Evolutionary conservation across 1,140 invertebrate genomes (phyloP).

Genomic region (Diuraphis noxia): DNA sequence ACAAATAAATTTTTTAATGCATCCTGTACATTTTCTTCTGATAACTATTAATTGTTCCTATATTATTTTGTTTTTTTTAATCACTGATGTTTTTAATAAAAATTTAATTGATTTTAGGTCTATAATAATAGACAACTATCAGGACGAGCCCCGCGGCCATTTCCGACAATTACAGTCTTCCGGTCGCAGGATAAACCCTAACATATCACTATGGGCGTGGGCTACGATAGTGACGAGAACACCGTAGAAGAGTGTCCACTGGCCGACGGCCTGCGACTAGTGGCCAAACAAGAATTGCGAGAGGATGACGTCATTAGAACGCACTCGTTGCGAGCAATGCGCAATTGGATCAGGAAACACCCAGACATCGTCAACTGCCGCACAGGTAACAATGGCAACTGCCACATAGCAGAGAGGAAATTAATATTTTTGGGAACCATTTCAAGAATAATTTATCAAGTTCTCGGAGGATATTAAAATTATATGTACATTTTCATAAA

Average conservation of each 20-base stretch:
- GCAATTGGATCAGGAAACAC: slow-evolving; percentile 78
- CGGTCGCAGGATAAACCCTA: neutral
- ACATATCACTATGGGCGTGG: slow-evolving; percentile 28
- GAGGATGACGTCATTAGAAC: slow-evolving; percentile 73
- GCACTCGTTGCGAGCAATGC: slow-evolving; percentile 71
- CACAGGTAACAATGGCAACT: slow-evolving; percentile 64
- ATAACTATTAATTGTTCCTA: neutral
- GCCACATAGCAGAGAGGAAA: neutral
- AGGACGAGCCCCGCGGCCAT: neutral
- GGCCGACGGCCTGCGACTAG: slow-evolving; percentile 61
- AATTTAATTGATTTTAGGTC: neutral
- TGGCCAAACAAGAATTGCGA: slow-evolving; percentile 71
- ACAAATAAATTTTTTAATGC: neutral
- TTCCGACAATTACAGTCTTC: neutral
- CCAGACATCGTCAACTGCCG: slow-evolving; percentile 74
- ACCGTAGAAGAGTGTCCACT: slow-evolving; percentile 40
- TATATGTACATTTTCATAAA: neutral
- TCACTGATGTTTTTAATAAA: neutral
- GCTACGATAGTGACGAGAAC: neutral
- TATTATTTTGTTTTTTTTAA: neutral
- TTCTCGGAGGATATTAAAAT: neutral
- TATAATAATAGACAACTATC: neutral
- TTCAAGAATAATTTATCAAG: neutral
- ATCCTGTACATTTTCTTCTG: neutral
- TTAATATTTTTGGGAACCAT: neutral